These are phyloP conservation scores for Oreocharis arfaki DNA, from an alignment of 2,113 vertebrate species.

Conservation along the genomic window DNA sequence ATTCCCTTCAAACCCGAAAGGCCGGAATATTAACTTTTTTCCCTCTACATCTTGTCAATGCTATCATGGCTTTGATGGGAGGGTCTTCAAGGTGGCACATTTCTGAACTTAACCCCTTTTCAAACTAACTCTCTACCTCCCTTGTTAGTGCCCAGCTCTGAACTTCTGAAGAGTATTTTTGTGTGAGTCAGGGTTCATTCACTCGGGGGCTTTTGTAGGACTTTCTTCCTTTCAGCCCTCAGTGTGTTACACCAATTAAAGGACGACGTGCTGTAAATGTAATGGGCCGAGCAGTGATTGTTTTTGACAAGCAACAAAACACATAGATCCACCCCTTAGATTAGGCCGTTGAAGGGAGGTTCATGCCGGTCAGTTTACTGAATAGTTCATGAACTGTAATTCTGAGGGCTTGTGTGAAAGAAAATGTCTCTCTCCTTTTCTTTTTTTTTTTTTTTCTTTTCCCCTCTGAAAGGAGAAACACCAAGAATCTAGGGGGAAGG, in stretches of 20 bases:
- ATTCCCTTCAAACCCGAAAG: slow-evolving; percentile 9
- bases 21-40: slow-evolving; percentile 73
- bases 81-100: slow-evolving; percentile 85
- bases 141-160: slow-evolving; percentile 89
- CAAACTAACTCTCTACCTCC: slow-evolving; percentile 79
- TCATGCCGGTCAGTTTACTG: slow-evolving; percentile 89
- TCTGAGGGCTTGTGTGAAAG: slow-evolving; percentile 82
- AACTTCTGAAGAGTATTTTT: slow-evolving; percentile 91
- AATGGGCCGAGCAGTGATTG: slow-evolving; percentile 97
- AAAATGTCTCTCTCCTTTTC: slow-evolving; percentile 73
- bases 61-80: slow-evolving; percentile 83
- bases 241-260: slow-evolving; percentile 97
- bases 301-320: slow-evolving; percentile 99
- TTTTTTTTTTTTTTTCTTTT: background rate
- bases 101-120: slow-evolving; percentile 86
- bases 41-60: slow-evolving; percentile 78
- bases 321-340: slow-evolving; percentile 98
- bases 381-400: slow-evolving; percentile 90
- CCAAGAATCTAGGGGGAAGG: slow-evolving; percentile 58
- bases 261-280: slow-evolving; percentile 98
- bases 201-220: slow-evolving; percentile 81
- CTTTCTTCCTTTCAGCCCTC: slow-evolving; percentile 87
- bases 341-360: slow-evolving; percentile 94
- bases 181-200: slow-evolving; percentile 87
- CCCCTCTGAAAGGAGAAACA: slow-evolving; percentile 56